A percentile compares a stretch with the other conserved stretches of the same genome.
Evolutionary conservation across 2,888 invertebrate genomes (phyloP).

Genomic region (Tridacna crocea): DNA sequence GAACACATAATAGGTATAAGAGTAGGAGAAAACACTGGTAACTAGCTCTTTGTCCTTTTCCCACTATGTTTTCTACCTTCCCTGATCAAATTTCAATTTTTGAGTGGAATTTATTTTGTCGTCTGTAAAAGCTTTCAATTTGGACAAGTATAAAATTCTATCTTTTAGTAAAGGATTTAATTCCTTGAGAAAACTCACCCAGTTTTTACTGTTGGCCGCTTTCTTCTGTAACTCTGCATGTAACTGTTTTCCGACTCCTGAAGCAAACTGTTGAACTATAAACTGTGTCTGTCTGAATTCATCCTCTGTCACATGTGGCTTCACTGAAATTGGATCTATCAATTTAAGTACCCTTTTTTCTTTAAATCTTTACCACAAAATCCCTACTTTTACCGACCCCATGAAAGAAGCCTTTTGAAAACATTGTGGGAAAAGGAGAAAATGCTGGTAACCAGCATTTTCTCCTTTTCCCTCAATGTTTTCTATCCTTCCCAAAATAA

Average conservation of each 20-base stretch:
- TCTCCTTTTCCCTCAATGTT: not conserved
- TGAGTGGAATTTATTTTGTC: no score
- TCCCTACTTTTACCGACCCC: no score
- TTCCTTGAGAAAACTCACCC: conserved; percentile 82
- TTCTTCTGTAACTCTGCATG: conserved; percentile 85
- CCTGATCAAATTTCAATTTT: not conserved
- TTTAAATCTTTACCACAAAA: no score
- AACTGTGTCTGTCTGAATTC: conserved; percentile 85
- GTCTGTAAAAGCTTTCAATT: no score
- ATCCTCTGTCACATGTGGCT: conserved; percentile 85
- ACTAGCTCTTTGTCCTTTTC: not conserved
- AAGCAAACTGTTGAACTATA: conserved; percentile 85
- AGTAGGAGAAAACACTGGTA: not conserved
- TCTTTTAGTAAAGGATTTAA: no score
- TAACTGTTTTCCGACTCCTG: conserved; percentile 85
- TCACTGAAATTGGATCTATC: conserved; percentile 68
- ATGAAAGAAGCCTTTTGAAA: no score
- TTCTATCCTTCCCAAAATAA: no score
- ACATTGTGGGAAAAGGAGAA: not conserved
- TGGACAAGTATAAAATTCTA: no score
- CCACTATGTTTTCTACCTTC: not conserved
- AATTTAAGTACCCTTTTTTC: no score
- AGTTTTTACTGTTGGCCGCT: conserved; percentile 85
- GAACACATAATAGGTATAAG: no score
- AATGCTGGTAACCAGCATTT: not conserved